Evolutionary conservation across 2,113 vertebrate genomes (phyloP).

Genomic region (Cavia porcellus): DNA sequence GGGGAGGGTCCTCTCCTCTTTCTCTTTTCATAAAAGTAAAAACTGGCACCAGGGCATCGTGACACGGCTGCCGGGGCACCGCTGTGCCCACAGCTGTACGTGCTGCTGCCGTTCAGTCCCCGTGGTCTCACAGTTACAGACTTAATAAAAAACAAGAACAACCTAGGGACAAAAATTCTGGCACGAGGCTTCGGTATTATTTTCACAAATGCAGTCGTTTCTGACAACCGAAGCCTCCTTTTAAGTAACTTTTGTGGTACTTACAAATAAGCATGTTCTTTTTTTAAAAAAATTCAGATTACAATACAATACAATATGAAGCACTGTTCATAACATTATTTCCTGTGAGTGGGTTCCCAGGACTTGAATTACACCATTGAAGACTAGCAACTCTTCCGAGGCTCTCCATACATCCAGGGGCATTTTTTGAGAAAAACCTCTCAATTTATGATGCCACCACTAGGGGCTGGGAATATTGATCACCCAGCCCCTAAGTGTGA

Average conservation of each 20-base stretch:
- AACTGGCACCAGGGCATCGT: background rate
- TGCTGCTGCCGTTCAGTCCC: background rate
- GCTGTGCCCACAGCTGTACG: accelerated
- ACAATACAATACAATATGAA: no score
- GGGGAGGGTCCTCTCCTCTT: background rate
- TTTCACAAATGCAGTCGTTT: background rate
- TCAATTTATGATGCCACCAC: background rate
- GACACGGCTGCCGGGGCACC: background rate
- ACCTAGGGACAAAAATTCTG: background rate
- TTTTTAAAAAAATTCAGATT: background rate
- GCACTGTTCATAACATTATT: background rate
- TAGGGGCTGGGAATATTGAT: background rate
- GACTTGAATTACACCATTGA: background rate
- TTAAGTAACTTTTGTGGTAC: background rate
- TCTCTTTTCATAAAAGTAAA: background rate
- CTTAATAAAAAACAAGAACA: background rate
- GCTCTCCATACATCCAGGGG: background rate
- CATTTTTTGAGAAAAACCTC: background rate
- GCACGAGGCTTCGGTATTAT: background rate
- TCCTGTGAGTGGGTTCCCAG: background rate
- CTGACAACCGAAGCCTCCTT: background rate
- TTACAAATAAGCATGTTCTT: background rate
- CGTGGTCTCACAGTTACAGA: background rate
- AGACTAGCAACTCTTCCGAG: background rate
- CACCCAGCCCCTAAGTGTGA: no score